These are phyloP conservation scores for Epicampocera succincta DNA, from an alignment of 2,888 invertebrate species.

Conservation along the genomic window DNA sequence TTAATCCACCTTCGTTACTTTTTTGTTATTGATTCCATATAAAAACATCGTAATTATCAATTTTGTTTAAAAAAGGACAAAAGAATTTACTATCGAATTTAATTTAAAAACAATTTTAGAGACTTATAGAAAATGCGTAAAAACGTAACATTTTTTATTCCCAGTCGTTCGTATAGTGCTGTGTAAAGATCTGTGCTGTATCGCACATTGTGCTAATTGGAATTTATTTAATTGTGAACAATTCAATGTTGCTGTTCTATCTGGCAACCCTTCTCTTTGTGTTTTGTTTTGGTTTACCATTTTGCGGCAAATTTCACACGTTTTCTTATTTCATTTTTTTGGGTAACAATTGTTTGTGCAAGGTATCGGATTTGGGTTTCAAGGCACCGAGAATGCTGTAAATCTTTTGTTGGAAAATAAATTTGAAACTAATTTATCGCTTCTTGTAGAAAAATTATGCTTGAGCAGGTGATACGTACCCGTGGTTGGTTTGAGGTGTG, in stretches of 20 bases:
- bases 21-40: too few relatives aligned
- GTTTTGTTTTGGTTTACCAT: constrained; percentile 55
- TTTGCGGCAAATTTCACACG: constrained; percentile 63
- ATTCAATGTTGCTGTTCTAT: not conserved
- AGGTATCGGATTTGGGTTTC: constrained; percentile 16
- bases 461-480: constrained; percentile 75
- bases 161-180: too few relatives aligned
- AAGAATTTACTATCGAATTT: too few relatives aligned
- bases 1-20: too few relatives aligned
- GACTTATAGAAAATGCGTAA: too few relatives aligned
- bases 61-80: too few relatives aligned
- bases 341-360: not conserved
- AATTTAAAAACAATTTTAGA: too few relatives aligned
- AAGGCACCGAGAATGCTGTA: constrained; percentile 16
- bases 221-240: too few relatives aligned
- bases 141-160: too few relatives aligned
- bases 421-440: not conserved
- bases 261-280: constrained; percentile 35
- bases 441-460: constrained; percentile 53
- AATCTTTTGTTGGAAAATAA: constrained; percentile 20
- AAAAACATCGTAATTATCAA: too few relatives aligned
- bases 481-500: constrained; percentile 81
- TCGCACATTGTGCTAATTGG: too few relatives aligned
- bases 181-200: too few relatives aligned
- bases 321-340: constrained; percentile 37